Evolutionary conservation across 2,113 vertebrate species (phyloP), one percentile per base, ranked within the genome.

Genomic region (Petrocephalus zakoni): DNA sequence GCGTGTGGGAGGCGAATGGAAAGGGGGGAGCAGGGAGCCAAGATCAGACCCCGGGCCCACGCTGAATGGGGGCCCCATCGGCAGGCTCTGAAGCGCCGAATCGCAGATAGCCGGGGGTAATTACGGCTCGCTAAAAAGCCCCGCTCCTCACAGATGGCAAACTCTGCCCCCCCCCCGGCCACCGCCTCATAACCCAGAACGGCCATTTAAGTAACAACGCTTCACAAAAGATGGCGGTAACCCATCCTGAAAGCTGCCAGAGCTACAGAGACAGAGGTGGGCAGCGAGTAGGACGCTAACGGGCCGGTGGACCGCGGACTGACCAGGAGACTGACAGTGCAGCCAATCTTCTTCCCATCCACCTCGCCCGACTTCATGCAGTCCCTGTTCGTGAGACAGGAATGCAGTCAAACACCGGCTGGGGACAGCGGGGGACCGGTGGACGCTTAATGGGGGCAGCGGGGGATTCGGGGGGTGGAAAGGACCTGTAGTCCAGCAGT

Each of bases 331-430:
- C 98, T 99, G 93, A 99, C 98, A 1, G 98, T 99, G 90, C 98
- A 99, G 91, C 98, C 98, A 87, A 99, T 99, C 96, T 99, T 99
- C 93, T 99, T 99, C 83, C 98, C 98, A 89, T 99, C 98, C 55
- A 99, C 98, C 94, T 99, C 98, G 49, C 97, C 98, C 93, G 98
- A 95, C 93, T 99, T 99, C 98, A 99, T 99, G 90, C 98, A 99
- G 93, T 99, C 98, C 94, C 98, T 99, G 84, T 17, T 29, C 0
- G 46, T 81, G 6, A 90, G 89, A 95, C 94, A 92, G 87, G 90
- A 47, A 91, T 42, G 92, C 83, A 83, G 53, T 0, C 29, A 51
- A 88, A 9, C 53, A 19, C n/a, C 11, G 25, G 5, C 46, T 1
- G 37, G 11, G 49, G 47, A 78, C 4, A 22, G n/a, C 11, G 75